phyloP scores from a whole-genome alignment of 1,140 invertebrate genomes.

The Uloborus diversus region DNA sequence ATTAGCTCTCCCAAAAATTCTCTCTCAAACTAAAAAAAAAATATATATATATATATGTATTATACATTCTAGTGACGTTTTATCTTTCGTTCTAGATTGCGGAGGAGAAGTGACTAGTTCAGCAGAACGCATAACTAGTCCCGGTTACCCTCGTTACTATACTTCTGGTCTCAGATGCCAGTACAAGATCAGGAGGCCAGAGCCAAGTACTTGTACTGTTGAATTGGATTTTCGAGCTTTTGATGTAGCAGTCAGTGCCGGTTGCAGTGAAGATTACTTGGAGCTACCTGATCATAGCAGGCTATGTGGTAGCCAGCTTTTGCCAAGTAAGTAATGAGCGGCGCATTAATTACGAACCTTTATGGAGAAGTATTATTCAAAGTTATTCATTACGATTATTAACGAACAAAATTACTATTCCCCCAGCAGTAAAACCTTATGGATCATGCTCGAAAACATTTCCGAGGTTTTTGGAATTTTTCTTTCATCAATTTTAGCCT shows the following conservation, averaged over 20 bases:
- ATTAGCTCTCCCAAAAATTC: too few relatives aligned
- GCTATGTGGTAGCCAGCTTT: conserved; percentile 51
- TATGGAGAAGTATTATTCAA: too few relatives aligned
- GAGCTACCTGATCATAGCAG: conserved; percentile 57
- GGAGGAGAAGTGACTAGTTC: conserved; percentile 27
- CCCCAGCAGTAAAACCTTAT: too few relatives aligned
- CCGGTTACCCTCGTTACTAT: conserved; percentile 59
- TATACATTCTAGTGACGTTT: too few relatives aligned
- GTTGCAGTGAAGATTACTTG: conserved; percentile 45
- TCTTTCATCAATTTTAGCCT: too few relatives aligned
- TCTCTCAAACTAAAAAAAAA: too few relatives aligned
- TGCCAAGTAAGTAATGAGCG: conserved; percentile 30
- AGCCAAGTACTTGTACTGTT: conserved; percentile 57
- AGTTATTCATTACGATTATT: too few relatives aligned
- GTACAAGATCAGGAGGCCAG: conserved; percentile 57
- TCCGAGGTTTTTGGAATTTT: too few relatives aligned
- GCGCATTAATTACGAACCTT: too few relatives aligned
- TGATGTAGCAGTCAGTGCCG: conserved; percentile 57
- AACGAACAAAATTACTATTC: too few relatives aligned
- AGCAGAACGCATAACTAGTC: conserved; percentile 43
- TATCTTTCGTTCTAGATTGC: conserved; percentile 32
- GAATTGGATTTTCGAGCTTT: conserved; percentile 59
- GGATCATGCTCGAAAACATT: too few relatives aligned
- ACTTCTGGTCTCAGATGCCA: conserved; percentile 56
- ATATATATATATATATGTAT: too few relatives aligned